Evolutionary conservation across 2,113 vertebrate species (phyloP).

Genomic region (Numenius arquata): DNA sequence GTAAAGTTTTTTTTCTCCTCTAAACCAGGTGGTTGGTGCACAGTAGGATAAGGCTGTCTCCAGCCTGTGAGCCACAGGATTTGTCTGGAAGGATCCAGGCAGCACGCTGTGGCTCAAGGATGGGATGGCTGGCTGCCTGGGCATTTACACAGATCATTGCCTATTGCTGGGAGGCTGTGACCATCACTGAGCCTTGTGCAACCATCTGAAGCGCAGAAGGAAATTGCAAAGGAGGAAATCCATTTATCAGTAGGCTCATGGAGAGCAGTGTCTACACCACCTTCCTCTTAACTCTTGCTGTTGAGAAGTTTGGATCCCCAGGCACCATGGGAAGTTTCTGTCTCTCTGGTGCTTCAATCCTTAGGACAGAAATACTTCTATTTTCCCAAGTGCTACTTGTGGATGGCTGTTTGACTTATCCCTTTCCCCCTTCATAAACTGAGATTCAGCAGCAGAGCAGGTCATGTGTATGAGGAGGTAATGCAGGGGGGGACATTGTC

Average conservation of each 20-base stretch:
- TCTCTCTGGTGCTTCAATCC: background rate
- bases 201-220: background rate
- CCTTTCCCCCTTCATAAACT: background rate
- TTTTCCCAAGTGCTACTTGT: background rate
- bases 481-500: background rate
- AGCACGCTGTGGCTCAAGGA: background rate
- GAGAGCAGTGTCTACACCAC: background rate
- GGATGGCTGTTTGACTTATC: background rate
- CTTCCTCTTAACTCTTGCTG: background rate
- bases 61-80: background rate
- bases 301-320: background rate
- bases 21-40: background rate
- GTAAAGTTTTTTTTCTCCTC: background rate
- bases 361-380: background rate
- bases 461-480: background rate
- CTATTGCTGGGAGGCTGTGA: background rate
- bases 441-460: background rate
- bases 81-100: background rate
- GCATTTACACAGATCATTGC: background rate
- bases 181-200: background rate
- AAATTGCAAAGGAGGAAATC: background rate
- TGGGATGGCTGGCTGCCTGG: background rate
- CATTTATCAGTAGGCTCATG: background rate
- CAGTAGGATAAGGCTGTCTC: background rate
- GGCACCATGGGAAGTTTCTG: background rate